Evolutionary conservation across 2,797 vertebrate species (phyloP).

Genomic region (Anguilla pacifica): DNA sequence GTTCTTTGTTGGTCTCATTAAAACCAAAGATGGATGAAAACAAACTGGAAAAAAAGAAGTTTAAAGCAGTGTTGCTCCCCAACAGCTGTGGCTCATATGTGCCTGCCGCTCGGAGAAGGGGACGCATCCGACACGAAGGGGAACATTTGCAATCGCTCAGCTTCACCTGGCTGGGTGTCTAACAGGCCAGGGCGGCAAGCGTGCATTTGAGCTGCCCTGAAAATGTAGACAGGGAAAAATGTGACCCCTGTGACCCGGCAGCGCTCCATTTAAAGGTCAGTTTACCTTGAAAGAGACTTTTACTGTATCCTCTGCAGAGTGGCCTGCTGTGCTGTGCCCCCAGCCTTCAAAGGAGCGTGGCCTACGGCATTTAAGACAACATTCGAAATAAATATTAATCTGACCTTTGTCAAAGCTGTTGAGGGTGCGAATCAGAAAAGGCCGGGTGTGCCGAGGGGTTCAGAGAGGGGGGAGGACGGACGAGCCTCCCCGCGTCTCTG

Average conservation of each 20-base stretch:
- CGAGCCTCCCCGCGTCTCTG: neutral
- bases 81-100: conserved; percentile 78
- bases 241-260: conserved; percentile 52
- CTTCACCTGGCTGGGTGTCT: conserved; percentile 73
- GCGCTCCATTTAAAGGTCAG: conserved; percentile 66
- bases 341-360: conserved; percentile 69
- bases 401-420: conserved; percentile 69
- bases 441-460: neutral
- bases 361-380: conserved; percentile 67
- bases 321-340: conserved; percentile 49
- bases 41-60: neutral
- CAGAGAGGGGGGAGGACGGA: conserved; percentile 6
- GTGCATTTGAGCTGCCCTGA: conserved; percentile 54
- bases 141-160: conserved; percentile 70
- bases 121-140: conserved; percentile 70
- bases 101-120: conserved; percentile 62
- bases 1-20: neutral
- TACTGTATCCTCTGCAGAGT: conserved; percentile 59
- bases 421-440: conserved; percentile 55
- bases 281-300: conserved; percentile 62
- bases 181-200: conserved; percentile 63
- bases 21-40: neutral
- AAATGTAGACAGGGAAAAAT: conserved; percentile 59
- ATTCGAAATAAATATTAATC: conserved; percentile 78
- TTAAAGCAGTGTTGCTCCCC: conserved; percentile 38